Percentiles rank a stretch among this genome's conserved stretches.
Conservation (phyloP, 1,140 invertebrate species). For the Meteorus sp. region DNA sequence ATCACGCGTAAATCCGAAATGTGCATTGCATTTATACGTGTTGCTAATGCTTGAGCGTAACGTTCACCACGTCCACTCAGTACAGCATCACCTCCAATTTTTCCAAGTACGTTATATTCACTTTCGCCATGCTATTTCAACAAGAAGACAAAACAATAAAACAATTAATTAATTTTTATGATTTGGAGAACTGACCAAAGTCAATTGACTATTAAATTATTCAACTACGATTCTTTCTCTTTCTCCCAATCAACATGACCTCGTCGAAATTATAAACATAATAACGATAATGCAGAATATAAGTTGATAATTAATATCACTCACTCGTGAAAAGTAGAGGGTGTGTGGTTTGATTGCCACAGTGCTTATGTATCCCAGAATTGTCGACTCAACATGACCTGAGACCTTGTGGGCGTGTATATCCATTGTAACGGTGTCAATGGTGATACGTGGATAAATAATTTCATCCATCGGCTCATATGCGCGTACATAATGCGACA, state of each 20-base stretch:
- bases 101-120: conserved; percentile 86
- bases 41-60: conserved; percentile 77
- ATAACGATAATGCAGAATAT: no score
- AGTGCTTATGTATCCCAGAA: conserved; percentile 79
- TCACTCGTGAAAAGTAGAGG: conserved; percentile 74
- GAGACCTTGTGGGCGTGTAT: conserved; percentile 63
- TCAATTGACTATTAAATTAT: no score
- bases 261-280: no score
- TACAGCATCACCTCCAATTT: conserved; percentile 86
- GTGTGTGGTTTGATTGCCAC: conserved; percentile 73
- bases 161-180: not conserved
- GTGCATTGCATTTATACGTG: conserved; percentile 72
- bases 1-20: conserved; percentile 77
- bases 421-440: conserved; percentile 70
- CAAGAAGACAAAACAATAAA: conserved; percentile 26
- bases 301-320: conserved; percentile 22
- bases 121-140: conserved; percentile 93
- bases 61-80: conserved; percentile 77
- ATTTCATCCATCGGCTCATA: conserved; percentile 76
- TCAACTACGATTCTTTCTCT: no score
- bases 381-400: conserved; percentile 72
- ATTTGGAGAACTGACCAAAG: no score
- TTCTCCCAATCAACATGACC: no score
- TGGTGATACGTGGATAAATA: conserved; percentile 65
- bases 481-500: conserved; percentile 80